phyloP scores from a whole-genome alignment of 2,797 vertebrate genomes.

The Arctocebus calabarensis region DNA sequence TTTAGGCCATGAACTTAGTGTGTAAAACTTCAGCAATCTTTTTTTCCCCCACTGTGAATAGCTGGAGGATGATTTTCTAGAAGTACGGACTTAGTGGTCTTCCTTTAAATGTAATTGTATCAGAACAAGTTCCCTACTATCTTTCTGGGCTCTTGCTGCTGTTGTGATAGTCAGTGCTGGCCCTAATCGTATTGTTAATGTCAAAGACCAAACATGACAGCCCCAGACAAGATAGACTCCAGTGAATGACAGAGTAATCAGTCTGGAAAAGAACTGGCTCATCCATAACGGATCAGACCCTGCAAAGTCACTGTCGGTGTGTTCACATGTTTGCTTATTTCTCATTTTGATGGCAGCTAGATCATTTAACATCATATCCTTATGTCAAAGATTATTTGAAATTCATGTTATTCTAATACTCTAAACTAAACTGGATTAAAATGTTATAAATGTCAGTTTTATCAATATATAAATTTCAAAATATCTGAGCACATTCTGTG shows the following conservation, averaged over 20 bases:
- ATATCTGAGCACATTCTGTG: neutral
- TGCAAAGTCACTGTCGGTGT: conserved; percentile 84
- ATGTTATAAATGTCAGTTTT: conserved; percentile 56
- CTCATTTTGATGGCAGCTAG: conserved; percentile 76
- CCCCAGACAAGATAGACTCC: conserved; percentile 85
- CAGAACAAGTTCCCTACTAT: conserved; percentile 59
- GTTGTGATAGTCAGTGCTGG: conserved; percentile 81
- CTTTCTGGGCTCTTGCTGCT: conserved; percentile 70
- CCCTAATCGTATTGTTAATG: conserved; percentile 88
- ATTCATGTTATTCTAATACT: conserved; percentile 82
- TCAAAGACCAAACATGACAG: conserved; percentile 84
- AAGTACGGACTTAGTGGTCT: conserved; percentile 75
- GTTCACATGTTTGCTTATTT: conserved; percentile 84
- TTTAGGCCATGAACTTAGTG: neutral
- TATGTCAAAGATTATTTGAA: conserved; percentile 82
- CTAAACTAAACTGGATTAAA: conserved; percentile 74
- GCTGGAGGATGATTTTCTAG: conserved; percentile 60
- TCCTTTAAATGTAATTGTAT: conserved; percentile 81
- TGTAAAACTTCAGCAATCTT: conserved; percentile 53
- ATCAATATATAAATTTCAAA: conserved; percentile 75
- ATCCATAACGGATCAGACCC: conserved; percentile 84
- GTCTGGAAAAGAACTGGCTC: conserved; percentile 82
- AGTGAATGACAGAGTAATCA: conserved; percentile 88
- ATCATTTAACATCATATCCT: conserved; percentile 81
- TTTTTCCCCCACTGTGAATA: neutral